Percentiles rank a stretch among this genome's conserved stretches.
Evolutionary conservation across 2,888 invertebrate genomes (phyloP).

Genomic region (Drosophila longiperda): DNA sequence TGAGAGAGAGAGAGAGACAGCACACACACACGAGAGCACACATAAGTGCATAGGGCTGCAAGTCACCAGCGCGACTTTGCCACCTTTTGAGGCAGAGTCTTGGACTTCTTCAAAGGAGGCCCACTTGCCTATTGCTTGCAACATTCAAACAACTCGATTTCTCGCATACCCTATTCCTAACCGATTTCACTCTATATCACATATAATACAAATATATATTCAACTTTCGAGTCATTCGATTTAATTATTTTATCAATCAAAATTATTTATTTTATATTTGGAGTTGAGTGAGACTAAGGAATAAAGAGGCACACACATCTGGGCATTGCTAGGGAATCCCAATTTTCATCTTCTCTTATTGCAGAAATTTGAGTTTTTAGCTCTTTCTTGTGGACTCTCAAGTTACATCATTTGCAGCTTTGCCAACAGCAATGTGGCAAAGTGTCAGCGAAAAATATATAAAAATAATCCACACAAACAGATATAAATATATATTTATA

Average conservation of each 20-base stretch:
- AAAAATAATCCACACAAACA: constrained; percentile 17
- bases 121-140: constrained; percentile 11
- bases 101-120: constrained; percentile 46
- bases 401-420: constrained; percentile 43
- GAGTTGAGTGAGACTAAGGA: neutral
- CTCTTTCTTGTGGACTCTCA: constrained; percentile 15
- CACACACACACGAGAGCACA: neutral
- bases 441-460: constrained; percentile 47
- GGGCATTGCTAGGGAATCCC: constrained; percentile 34
- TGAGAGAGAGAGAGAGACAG: neutral
- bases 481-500: neutral
- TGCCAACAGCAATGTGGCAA: constrained; percentile 40
- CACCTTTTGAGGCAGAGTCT: constrained; percentile 54
- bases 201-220: neutral
- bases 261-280: too few relatives aligned
- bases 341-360: constrained; percentile 10
- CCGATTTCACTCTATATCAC: neutral
- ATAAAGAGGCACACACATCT: neutral
- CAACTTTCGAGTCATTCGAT: neutral
- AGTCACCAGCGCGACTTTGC: constrained; percentile 47
- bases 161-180: constrained; percentile 7
- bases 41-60: constrained; percentile 27
- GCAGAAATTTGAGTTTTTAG: constrained; percentile 7
- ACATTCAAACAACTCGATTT: neutral
- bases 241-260: neutral